Conservation (phyloP, 2,888 invertebrate genomes). For the Phortica magna region DNA sequence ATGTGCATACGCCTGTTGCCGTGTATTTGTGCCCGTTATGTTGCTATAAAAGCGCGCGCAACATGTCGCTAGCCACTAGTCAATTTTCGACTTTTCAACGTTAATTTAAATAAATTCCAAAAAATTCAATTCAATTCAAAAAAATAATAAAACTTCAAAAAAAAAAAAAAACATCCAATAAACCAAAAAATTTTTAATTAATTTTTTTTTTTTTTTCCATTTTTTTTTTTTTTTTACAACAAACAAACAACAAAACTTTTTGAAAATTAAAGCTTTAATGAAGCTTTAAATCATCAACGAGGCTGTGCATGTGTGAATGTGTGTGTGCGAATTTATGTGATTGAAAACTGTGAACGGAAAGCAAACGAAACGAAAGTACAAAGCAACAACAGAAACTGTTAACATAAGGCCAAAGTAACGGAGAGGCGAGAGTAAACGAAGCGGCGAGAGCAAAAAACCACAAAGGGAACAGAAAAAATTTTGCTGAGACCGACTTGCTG, state of each 20-base stretch:
- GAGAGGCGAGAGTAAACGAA: background rate
- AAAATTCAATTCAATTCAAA: too few species aligned
- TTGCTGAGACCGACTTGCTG: too few species aligned
- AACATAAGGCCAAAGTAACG: background rate
- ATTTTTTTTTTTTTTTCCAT: too few species aligned
- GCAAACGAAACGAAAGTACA: background rate
- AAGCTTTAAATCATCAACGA: too few species aligned
- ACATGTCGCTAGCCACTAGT: constrained; percentile 56
- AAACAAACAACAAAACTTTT: too few species aligned
- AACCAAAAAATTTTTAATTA: too few species aligned
- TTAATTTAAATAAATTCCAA: constrained; percentile 11
- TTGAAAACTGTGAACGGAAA: background rate
- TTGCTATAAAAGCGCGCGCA: constrained; percentile 58
- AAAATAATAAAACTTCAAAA: background rate
- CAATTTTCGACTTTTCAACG: constrained; percentile 52
- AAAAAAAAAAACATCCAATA: constrained; percentile 10
- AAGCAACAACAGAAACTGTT: background rate
- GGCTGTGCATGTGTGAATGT: too few species aligned
- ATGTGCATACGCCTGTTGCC: background rate
- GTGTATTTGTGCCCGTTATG: background rate
- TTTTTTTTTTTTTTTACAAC: too few species aligned
- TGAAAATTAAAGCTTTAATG: too few species aligned
- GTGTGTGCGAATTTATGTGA: too few species aligned
- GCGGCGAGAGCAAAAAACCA: background rate
- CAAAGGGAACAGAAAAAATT: background rate